Evolutionary conservation across 2,888 invertebrate species (phyloP).

Genomic region (Acanthopleura granulata): DNA sequence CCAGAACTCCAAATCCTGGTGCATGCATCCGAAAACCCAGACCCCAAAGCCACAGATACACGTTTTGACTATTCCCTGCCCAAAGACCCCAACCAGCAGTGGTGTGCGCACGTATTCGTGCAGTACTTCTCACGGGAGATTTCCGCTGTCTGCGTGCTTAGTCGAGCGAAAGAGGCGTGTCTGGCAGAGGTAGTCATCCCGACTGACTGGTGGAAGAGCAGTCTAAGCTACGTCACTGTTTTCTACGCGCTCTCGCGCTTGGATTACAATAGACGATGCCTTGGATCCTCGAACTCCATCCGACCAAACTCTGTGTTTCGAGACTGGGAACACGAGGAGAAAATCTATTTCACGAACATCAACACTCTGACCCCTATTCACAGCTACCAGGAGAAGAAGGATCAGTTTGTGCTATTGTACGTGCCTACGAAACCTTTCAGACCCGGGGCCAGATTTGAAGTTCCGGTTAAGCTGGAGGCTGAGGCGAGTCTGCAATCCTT

Average conservation of each 20-base stretch:
- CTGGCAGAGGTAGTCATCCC: constrained; percentile 90
- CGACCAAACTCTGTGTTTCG: background rate
- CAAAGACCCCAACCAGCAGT: constrained; percentile 34
- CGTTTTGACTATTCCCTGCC: constrained; percentile 30
- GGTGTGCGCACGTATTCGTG: constrained; percentile 66
- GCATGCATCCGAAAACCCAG: constrained; percentile 78
- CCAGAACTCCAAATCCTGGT: constrained; percentile 93
- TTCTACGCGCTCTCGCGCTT: constrained; percentile 84
- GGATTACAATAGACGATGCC: constrained; percentile 59
- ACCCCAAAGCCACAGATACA: constrained; percentile 28
- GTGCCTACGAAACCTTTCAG: constrained; percentile 90
- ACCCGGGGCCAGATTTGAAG: constrained; percentile 89
- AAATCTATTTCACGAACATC: background rate
- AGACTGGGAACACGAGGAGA: background rate
- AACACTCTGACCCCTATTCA: constrained; percentile 69
- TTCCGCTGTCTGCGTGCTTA: constrained; percentile 92
- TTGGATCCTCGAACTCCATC: constrained; percentile 52
- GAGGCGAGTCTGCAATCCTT: constrained; percentile 77
- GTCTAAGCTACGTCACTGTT: constrained; percentile 77
- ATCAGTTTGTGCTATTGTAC: constrained; percentile 86
- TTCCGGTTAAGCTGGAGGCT: constrained; percentile 84
- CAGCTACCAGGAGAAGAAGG: constrained; percentile 85
- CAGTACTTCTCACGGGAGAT: constrained; percentile 73
- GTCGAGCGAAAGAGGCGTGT: constrained; percentile 89
- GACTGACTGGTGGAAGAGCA: constrained; percentile 84